Conservation (phyloP, 2,797 vertebrate species). For the Sphaeramia orbicularis region DNA sequence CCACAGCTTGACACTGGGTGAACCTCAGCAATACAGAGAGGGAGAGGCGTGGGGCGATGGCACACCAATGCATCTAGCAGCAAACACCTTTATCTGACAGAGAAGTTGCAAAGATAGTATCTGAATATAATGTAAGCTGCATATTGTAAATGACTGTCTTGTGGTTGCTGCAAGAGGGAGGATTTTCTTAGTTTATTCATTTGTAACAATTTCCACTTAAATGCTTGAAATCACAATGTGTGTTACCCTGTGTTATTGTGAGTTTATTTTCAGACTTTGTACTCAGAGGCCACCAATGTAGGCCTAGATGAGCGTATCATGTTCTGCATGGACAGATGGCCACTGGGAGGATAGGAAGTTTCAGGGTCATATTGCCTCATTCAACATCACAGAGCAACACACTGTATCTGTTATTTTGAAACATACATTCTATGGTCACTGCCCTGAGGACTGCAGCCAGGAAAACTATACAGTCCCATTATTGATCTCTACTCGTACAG, state of each 20-base stretch:
- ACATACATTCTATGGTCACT: not conserved
- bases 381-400: not conserved
- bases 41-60: not conserved
- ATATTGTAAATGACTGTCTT: not conserved
- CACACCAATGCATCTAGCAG: constrained; percentile 18
- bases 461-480: not conserved
- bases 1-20: constrained; percentile 56
- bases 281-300: not conserved
- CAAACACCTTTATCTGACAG: constrained; percentile 10
- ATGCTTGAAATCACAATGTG: not conserved
- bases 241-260: not conserved
- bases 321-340: constrained; percentile 25
- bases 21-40: constrained; percentile 22
- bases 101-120: not conserved
- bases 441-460: not conserved
- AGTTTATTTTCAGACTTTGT: not conserved
- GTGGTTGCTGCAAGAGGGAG: not conserved
- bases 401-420: not conserved
- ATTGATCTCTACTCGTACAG: no score
- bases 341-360: constrained; percentile 3
- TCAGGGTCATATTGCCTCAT: not conserved
- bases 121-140: not conserved
- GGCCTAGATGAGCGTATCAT: constrained; percentile 4
- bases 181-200: not conserved
- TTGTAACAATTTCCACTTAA: not conserved